Evolutionary conservation across 2,113 vertebrate species (phyloP).

Genomic region (Lontra canadensis): DNA sequence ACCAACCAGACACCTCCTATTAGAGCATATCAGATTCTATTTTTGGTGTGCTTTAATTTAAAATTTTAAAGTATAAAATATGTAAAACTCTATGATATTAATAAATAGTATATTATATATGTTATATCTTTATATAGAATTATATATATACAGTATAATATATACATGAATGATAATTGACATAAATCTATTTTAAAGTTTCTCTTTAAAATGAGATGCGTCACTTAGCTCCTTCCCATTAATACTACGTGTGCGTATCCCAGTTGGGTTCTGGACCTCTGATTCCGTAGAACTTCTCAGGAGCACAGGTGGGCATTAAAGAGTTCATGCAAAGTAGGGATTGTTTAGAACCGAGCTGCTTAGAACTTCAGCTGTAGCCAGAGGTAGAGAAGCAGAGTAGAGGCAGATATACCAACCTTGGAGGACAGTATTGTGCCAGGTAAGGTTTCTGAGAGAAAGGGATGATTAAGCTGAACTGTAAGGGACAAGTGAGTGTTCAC

Average conservation of each 20-base stretch:
- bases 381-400: accelerated
- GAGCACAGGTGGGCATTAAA: neutral
- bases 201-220: neutral
- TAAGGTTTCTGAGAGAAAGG: neutral
- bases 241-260: neutral
- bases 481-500: neutral
- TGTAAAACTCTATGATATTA: neutral
- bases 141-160: neutral
- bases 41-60: neutral
- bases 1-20: too few species aligned
- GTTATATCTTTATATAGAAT: neutral
- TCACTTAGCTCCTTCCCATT: neutral
- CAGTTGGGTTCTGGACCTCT: neutral
- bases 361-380: neutral
- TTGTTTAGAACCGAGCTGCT: neutral
- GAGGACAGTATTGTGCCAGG: too few species aligned
- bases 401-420: accelerated
- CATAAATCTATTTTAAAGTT: neutral
- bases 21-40: neutral
- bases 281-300: neutral
- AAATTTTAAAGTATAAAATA: neutral
- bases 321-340: neutral
- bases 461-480: neutral
- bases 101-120: neutral
- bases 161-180: neutral